Conservation (phyloP, 2,113 vertebrate species). For the Pholis gunnellus region DNA sequence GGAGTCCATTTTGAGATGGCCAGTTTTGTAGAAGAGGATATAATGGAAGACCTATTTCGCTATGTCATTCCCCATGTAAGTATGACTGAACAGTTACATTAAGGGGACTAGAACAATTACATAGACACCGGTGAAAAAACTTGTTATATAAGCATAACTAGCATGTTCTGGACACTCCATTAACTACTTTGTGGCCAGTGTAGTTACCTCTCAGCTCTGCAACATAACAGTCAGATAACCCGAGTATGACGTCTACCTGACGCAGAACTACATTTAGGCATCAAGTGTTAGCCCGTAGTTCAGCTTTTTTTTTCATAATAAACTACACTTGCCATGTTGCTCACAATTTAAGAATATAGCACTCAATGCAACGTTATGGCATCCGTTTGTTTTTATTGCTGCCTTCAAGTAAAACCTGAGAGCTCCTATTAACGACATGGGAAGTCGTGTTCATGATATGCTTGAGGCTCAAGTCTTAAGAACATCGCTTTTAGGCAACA, state of each 20-base stretch:
- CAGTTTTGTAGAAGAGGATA: conserved; percentile 86
- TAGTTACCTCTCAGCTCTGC: too few relatives aligned
- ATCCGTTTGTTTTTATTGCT: background rate
- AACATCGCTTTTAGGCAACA: too few relatives aligned
- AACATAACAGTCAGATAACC: too few relatives aligned
- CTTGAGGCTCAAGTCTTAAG: too few relatives aligned
- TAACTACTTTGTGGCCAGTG: too few relatives aligned
- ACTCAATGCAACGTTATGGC: background rate
- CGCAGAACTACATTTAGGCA: too few relatives aligned
- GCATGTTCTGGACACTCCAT: too few relatives aligned
- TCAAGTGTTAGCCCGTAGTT: background rate
- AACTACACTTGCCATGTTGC: background rate
- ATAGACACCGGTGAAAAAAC: background rate
- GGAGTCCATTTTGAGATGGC: conserved; percentile 89
- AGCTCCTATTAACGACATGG: too few relatives aligned
- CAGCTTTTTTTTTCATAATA: background rate
- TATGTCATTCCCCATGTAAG: conserved; percentile 81
- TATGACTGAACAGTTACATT: conserved; percentile 27
- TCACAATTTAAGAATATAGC: background rate
- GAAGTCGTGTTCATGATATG: too few relatives aligned
- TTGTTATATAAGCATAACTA: too few relatives aligned
- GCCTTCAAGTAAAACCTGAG: too few relatives aligned
- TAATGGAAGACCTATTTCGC: conserved; percentile 84
- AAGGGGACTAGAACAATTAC: background rate
- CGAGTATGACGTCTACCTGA: too few relatives aligned